A percentile compares a stretch with the other conserved stretches of the same genome.
phyloP scores from a whole-genome alignment of 2,888 invertebrate species.

The Pachliopta kotzebuea region DNA sequence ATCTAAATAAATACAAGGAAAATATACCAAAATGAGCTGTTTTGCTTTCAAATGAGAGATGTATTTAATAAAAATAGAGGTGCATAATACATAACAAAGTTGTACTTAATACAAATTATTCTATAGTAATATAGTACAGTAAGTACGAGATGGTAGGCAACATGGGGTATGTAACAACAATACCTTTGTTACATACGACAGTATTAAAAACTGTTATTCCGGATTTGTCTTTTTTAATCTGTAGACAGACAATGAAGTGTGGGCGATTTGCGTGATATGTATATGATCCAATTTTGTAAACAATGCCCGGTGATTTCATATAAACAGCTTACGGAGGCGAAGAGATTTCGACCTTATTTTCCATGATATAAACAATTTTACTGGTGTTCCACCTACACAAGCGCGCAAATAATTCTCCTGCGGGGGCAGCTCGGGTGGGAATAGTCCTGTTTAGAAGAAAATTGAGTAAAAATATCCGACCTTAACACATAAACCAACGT shows the following conservation, averaged over 20 bases:
- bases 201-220: constrained; percentile 6
- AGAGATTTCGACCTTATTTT: constrained; percentile 45
- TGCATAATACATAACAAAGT: too few relatives aligned
- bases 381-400: constrained; percentile 48
- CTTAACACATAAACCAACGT: constrained; percentile 35
- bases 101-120: too few relatives aligned
- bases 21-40: background rate
- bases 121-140: too few relatives aligned
- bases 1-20: background rate
- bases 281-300: constrained; percentile 15
- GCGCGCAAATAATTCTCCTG: constrained; percentile 48
- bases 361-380: constrained; percentile 40
- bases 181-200: background rate
- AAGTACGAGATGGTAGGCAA: too few relatives aligned
- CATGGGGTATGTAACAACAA: constrained; percentile 3
- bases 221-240: constrained; percentile 16
- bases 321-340: constrained; percentile 44
- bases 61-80: too few relatives aligned
- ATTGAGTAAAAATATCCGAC: constrained; percentile 45
- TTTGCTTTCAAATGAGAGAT: background rate
- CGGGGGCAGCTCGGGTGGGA: constrained; percentile 47
- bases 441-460: constrained; percentile 40
- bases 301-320: constrained; percentile 33
- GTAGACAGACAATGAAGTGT: constrained; percentile 17
- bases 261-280: constrained; percentile 11